Evolutionary conservation across 1,140 invertebrate species (phyloP), one percentile per base, ranked within the genome.

Genomic region (Drosophila ogumai): DNA sequence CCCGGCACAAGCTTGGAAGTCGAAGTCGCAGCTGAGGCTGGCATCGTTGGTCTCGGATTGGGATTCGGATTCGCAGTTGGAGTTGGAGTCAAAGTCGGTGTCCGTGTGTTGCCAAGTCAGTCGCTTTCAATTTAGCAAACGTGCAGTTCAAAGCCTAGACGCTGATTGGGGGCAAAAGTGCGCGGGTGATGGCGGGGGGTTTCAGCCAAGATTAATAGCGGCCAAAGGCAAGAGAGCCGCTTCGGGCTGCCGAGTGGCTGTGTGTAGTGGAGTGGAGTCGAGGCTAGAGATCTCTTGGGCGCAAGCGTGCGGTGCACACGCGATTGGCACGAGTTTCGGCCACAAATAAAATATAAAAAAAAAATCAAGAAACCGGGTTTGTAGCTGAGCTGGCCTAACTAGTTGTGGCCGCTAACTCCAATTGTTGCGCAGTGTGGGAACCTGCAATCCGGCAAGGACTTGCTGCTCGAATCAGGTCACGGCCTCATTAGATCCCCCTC

Each of bases 281-380:
- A 36, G 36, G 25, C 66, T 65, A 69, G 66, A 69, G 66, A 69
- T 78, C 77, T 72, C 46, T 41, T 63, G 72, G 74, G 81, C 68
- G 66, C 78, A 81, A 77, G 84, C 90, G 79, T 85, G 82, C 85
- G 80, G 82, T 86, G 81, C 77, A 81, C 90, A 91, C 90, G 90
- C 90, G 90, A 91, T 91, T 91, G 90, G 90, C 90, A 91, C 90
- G 90, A 82, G 90, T 90, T 91, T 90, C 64, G 76, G 76, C 58
- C 64, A 68, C 32, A 25, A 59, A 67, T 54, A 36, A 54, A 54
- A 36, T 54, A 47, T 38, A 58, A 50, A 50, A 55, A 15, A 61
- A 73, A 31, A 28, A 46, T 40, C 38, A 64, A 76, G 10, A 58
- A 72, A 71, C 68, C 64, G 49, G 81, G 28, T 72, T 77, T 49